Percentiles rank a stretch among this genome's conserved stretches.
phyloP scores from a whole-genome alignment of 2,797 vertebrate genomes.

The Bothrops alternatus region DNA sequence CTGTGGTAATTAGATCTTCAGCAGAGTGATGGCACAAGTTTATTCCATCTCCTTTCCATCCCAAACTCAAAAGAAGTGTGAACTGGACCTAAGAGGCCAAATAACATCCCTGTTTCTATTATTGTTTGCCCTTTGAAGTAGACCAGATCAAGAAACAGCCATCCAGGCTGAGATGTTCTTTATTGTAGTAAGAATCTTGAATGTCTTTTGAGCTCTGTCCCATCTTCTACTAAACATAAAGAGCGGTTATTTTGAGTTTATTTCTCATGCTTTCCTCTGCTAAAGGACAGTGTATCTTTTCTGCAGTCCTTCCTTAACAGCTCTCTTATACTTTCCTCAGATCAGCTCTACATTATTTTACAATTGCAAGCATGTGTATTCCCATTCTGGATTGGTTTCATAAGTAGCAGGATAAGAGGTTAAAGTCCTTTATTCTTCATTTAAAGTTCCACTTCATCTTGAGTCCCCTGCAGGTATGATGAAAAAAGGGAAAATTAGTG shows the following conservation, averaged over 20 bases:
- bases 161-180: background rate
- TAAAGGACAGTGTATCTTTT: background rate
- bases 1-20: background rate
- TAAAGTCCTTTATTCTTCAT: background rate
- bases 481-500: background rate
- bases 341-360: background rate
- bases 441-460: background rate
- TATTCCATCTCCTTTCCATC: background rate
- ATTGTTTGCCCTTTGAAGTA: background rate
- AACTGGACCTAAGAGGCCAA: background rate
- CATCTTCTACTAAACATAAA: background rate
- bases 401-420: background rate
- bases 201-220: background rate
- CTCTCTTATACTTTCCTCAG: background rate
- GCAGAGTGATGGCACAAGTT: background rate
- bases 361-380: background rate
- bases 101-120: background rate
- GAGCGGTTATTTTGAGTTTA: background rate
- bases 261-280: background rate
- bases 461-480: background rate
- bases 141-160: background rate
- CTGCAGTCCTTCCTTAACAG: background rate
- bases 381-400: background rate
- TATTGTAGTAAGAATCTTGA: background rate
- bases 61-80: background rate